A percentile compares a stretch with the other conserved stretches of the same genome.
phyloP scores from a whole-genome alignment of 2,797 vertebrate genomes.

The Stomatorhinus walkeri region DNA sequence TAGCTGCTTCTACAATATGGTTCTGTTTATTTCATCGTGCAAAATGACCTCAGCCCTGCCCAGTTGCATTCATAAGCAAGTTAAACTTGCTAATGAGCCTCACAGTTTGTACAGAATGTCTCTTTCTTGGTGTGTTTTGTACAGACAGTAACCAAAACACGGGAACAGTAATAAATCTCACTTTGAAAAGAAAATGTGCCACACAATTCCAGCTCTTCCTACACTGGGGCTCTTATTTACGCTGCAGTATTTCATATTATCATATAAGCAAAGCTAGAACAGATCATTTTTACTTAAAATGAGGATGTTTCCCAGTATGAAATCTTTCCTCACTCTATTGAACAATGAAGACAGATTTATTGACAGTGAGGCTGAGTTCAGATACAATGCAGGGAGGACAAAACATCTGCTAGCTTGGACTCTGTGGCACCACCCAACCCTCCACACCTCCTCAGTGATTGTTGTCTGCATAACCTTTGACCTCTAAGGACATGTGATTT shows the following conservation, averaged over 20 bases:
- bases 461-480: conserved; percentile 1
- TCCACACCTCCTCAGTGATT: background rate
- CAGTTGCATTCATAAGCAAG: background rate
- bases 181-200: background rate
- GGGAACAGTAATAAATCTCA: background rate
- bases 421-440: background rate
- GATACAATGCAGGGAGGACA: background rate
- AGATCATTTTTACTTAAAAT: background rate
- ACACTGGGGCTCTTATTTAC: background rate
- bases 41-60: background rate
- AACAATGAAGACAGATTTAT: background rate
- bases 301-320: background rate
- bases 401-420: background rate
- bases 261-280: background rate
- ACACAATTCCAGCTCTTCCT: background rate
- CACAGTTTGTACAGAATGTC: background rate
- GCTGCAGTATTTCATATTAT: background rate
- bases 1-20: background rate
- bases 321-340: background rate
- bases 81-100: background rate
- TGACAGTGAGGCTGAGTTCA: background rate
- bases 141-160: background rate
- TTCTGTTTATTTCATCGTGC: background rate
- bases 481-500: background rate
- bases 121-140: background rate